phyloP scores from a whole-genome alignment of 1,140 invertebrate genomes.

The Fopius arisanus region DNA sequence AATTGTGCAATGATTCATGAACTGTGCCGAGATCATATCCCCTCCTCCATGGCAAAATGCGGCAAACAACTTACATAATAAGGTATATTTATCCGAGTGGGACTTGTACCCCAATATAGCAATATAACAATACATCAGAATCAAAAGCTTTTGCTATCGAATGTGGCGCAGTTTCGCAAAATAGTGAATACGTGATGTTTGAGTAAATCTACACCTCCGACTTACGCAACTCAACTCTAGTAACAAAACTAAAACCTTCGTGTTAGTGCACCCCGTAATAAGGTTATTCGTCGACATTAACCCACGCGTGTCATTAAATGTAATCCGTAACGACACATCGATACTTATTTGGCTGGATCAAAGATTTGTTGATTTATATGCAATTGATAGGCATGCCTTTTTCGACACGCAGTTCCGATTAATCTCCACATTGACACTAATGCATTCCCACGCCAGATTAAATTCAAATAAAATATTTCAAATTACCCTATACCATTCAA shows the following conservation, averaged over 20 bases:
- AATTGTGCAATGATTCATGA: neutral
- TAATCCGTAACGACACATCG: constrained; percentile 10
- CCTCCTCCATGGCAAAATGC: constrained; percentile 12
- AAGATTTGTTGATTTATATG: neutral
- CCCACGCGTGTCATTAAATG: neutral
- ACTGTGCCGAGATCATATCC: constrained; percentile 6
- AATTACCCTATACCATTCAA: too few species aligned
- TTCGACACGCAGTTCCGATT: neutral
- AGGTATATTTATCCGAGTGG: constrained; percentile 45
- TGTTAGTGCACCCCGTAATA: neutral
- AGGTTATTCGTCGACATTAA: neutral
- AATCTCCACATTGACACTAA: neutral
- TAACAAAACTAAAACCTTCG: neutral
- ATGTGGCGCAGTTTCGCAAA: neutral
- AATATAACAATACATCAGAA: neutral
- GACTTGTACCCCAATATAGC: neutral
- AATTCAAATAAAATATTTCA: too few species aligned
- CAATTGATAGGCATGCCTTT: neutral
- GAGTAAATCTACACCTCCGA: neutral
- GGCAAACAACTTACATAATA: constrained; percentile 51
- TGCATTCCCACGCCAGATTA: neutral
- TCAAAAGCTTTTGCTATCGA: neutral
- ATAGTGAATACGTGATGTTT: neutral
- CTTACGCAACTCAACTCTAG: neutral
- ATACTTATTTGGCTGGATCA: neutral